These are phyloP conservation scores for Balearica regulorum DNA, from an alignment of 2,797 vertebrate species.

Conservation along the genomic window DNA sequence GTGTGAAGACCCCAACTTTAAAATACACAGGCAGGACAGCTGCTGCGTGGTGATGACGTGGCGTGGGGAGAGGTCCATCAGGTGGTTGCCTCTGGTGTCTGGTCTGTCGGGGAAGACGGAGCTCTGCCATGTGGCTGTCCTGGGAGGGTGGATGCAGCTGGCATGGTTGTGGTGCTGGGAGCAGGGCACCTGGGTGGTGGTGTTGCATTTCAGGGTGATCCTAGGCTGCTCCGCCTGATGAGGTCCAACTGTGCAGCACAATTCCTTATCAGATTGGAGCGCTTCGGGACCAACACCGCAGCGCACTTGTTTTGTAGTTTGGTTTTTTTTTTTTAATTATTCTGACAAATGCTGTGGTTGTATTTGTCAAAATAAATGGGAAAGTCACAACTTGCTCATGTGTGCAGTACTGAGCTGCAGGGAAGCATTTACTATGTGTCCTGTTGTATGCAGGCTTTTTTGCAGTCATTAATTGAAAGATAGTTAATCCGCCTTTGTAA, in stretches of 20 bases:
- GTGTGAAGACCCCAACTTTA: not conserved
- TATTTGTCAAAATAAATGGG: not conserved
- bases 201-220: not conserved
- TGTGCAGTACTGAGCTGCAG: not conserved
- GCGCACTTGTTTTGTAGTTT: not conserved
- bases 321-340: not conserved
- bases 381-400: not conserved
- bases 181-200: not conserved
- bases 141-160: not conserved
- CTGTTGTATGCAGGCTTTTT: fast-evolving
- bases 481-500: not conserved
- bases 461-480: not conserved
- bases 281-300: not conserved
- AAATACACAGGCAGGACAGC: not conserved
- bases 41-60: fast-evolving
- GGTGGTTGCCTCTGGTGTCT: not conserved
- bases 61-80: fast-evolving
- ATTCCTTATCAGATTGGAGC: not conserved
- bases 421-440: not conserved
- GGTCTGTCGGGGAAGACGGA: fast-evolving
- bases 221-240: not conserved
- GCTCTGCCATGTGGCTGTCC: fast-evolving
- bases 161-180: not conserved
- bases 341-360: not conserved
- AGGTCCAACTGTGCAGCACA: fast-evolving